Base-by-base conservation (phyloP, 2,113 vertebrate genomes). In the Clinocottus analis region DNA sequence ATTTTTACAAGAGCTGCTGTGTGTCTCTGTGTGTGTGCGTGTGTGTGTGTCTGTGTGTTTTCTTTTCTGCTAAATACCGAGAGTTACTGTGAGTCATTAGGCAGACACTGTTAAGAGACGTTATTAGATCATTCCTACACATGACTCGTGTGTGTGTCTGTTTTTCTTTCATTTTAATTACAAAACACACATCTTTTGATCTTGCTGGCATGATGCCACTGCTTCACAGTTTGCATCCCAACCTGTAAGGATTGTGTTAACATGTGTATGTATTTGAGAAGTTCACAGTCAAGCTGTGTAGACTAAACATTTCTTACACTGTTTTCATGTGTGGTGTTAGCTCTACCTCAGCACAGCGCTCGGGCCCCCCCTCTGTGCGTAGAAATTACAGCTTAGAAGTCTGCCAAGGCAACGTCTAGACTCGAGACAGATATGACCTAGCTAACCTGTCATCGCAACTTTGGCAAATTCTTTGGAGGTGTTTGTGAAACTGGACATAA, bases 301-400 rank as follows among this genome's bases (percentile, higher is more conserved):
- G 94, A 94, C 93, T 94, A 92, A 94, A 94, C 92, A 92, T 75
- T 60, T 85, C 49, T 39, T 82, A 39, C 53, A 14, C 47, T 63
- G 66, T 84, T 75, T 87, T 75, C 76, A 74, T 60, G 69, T 85
- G 88, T 79, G 78, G 68, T 76, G 80, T 80, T 65, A 7, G 69
- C 75, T 75, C 64, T 60, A 82, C 77, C 69, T 91, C 83, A 31
- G 66, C 53, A 12, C 69, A 6, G 17, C 60, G 19, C 31, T 76
- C 77, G 1, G 1, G 25, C 35, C 41, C 56, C 66, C 43, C 51
- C 23, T n/a, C 23, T 4, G 33, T 63, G 80, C 23, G 37, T 69
- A 83, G 65, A 85, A 75, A 73, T 77, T 65, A 78, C 68, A 79
- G 79, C 65, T 87, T 79, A 69, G 39, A 43, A 80, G 27, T 5